phyloP scores from a whole-genome alignment of 1,140 invertebrate genomes.

The Aphelenchoides besseyi region DNA sequence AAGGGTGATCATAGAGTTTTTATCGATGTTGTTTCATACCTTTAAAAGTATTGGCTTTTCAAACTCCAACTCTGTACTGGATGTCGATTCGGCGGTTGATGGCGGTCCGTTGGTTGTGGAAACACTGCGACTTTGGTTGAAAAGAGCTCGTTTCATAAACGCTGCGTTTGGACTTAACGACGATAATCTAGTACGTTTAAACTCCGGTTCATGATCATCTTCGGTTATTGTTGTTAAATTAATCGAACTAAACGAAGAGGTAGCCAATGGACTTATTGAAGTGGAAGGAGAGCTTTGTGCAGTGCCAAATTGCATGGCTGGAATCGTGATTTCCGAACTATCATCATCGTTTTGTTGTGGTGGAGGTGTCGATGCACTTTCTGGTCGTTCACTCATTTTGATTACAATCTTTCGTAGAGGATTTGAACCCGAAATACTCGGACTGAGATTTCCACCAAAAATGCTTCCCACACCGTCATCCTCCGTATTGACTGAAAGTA shows the following conservation, averaged over 20 bases:
- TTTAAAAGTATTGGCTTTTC: constrained; percentile 18
- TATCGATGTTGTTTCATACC: too few relatives aligned
- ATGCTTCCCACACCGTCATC: constrained; percentile 48
- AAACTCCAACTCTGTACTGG: constrained; percentile 5
- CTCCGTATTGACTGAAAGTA: constrained; percentile 44
- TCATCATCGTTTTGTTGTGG: not conserved
- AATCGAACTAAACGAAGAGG: constrained; percentile 32
- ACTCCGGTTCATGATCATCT: too few relatives aligned
- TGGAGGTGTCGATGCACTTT: constrained; percentile 21
- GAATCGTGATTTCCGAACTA: constrained; percentile 10
- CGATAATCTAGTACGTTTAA: too few relatives aligned
- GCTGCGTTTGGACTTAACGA: not conserved
- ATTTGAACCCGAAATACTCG: constrained; percentile 27
- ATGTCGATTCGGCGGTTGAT: not conserved
- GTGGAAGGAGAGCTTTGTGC: constrained; percentile 26
- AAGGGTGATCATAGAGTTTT: not conserved
- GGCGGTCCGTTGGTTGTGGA: not conserved
- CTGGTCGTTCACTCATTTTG: constrained; percentile 36
- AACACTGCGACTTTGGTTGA: not conserved
- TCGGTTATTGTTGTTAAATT: too few relatives aligned
- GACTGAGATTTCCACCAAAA: constrained; percentile 50
- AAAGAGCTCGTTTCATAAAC: not conserved
- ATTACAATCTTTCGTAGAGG: constrained; percentile 51
- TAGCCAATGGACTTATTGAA: constrained; percentile 21
- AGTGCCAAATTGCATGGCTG: constrained; percentile 28